Evolutionary conservation across 1,140 invertebrate genomes (phyloP).

Genomic region (Drosophila mojavensis): DNA sequence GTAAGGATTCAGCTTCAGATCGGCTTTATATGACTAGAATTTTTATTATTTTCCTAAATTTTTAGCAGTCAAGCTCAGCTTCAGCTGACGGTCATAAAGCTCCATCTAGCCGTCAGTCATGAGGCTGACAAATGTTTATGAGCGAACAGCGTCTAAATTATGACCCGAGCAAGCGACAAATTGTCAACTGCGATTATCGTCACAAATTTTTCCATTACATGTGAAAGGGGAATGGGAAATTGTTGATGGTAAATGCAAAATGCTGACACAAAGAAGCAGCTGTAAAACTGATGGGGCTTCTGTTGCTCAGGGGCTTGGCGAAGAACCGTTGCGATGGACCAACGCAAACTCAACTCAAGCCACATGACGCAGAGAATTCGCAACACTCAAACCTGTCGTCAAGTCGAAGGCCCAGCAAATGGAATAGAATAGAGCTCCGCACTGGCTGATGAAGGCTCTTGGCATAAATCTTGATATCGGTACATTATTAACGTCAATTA

Average conservation of each 20-base stretch:
- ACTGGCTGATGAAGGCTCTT: constrained; percentile 14
- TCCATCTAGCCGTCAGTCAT: constrained; percentile 3
- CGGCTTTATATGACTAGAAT: neutral
- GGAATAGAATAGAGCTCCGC: constrained; percentile 30
- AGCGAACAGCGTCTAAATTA: constrained; percentile 23
- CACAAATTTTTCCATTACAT: constrained; percentile 33
- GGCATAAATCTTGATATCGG: constrained; percentile 70
- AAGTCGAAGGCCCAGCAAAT: constrained; percentile 33
- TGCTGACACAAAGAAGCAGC: constrained; percentile 44
- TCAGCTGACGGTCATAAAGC: constrained; percentile 2
- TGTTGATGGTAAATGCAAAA: constrained; percentile 33
- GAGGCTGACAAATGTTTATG: constrained; percentile 15
- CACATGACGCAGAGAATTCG: constrained; percentile 3
- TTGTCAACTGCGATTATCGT: constrained; percentile 41
- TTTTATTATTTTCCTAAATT: neutral
- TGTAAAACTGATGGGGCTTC: constrained; percentile 38
- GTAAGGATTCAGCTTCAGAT: neutral
- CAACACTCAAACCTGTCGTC: constrained; percentile 35
- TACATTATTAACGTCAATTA: constrained; percentile 81
- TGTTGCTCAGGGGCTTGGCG: constrained; percentile 22
- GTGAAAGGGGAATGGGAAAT: constrained; percentile 25
- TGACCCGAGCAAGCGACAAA: constrained; percentile 27
- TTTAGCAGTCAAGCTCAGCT: too few relatives aligned
- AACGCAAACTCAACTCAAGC: constrained; percentile 17
- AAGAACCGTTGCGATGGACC: constrained; percentile 52